Evolutionary conservation across 2,888 invertebrate genomes (phyloP).

Genomic region (Heteropelma amictum): DNA sequence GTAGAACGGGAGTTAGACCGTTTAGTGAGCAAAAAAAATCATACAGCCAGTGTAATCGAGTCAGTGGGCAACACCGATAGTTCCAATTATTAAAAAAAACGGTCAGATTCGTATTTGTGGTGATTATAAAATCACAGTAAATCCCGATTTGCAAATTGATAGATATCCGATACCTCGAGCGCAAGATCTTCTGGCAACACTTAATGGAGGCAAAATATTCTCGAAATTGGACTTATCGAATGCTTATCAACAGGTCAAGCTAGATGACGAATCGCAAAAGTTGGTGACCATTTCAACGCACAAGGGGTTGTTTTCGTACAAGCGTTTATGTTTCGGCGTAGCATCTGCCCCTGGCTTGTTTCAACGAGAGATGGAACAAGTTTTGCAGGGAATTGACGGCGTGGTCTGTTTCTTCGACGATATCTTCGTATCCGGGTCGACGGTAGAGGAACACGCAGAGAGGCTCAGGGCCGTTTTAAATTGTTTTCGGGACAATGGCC

Average conservation of each 20-base stretch:
- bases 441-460: background rate
- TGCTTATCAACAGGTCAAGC: slow-evolving; percentile 15
- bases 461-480: background rate
- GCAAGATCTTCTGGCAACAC: slow-evolving; percentile 40
- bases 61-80: slow-evolving; percentile 63
- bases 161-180: slow-evolving; percentile 51
- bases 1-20: slow-evolving; percentile 3
- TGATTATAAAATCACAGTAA: slow-evolving; percentile 55
- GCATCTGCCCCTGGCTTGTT: slow-evolving; percentile 39
- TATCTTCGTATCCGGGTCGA: slow-evolving; percentile 57
- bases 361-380: slow-evolving; percentile 65
- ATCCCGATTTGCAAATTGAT: slow-evolving; percentile 31
- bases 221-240: slow-evolving; percentile 49
- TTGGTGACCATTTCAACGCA: background rate
- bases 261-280: background rate
- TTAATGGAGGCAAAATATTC: slow-evolving; percentile 59
- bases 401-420: slow-evolving; percentile 70
- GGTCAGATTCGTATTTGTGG: slow-evolving; percentile 62
- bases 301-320: background rate
- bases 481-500: slow-evolving; percentile 1
- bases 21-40: background rate
- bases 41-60: slow-evolving; percentile 54
- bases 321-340: slow-evolving; percentile 7
- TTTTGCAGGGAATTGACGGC: slow-evolving; percentile 61
- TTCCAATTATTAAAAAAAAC: slow-evolving; percentile 60